Percentiles rank a stretch among this genome's conserved stretches.
Conservation (phyloP, 2,888 invertebrate species). For the Halocaridina rubra region DNA sequence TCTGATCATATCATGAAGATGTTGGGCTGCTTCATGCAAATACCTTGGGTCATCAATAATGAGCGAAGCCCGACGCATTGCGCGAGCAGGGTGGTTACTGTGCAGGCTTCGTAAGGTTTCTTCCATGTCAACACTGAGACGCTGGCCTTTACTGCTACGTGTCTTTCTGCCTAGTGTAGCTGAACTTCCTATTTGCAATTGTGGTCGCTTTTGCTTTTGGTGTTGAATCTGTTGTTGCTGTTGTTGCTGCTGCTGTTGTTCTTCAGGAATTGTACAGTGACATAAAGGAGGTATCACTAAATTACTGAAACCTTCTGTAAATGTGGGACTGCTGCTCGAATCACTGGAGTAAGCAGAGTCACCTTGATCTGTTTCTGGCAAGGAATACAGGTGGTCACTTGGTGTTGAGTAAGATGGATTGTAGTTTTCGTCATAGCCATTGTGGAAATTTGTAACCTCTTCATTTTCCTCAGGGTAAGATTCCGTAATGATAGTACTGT, state of each 20-base stretch:
- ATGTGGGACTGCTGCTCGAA: constrained; percentile 58
- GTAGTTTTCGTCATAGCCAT: constrained; percentile 17
- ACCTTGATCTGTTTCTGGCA: constrained; percentile 48
- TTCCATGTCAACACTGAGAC: constrained; percentile 57
- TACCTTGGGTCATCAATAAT: constrained; percentile 49
- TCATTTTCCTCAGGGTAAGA: constrained; percentile 25
- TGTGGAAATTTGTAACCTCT: constrained; percentile 27
- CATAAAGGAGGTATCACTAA: constrained; percentile 51
- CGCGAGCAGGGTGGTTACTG: constrained; percentile 32
- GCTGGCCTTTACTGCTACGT: constrained; percentile 24
- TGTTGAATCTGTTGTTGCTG: constrained; percentile 29
- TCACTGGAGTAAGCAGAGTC: constrained; percentile 62
- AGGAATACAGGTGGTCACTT: constrained; percentile 46
- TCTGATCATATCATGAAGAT: constrained; percentile 24
- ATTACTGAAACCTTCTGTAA: constrained; percentile 41
- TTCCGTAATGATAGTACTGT: constrained; percentile 8
- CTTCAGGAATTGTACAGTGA: constrained; percentile 61
- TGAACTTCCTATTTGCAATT: constrained; percentile 20
- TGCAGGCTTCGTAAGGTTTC: constrained; percentile 43
- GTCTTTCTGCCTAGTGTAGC: constrained; percentile 4
- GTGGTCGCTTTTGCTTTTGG: constrained; percentile 23
- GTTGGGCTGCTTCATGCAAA: constrained; percentile 34
- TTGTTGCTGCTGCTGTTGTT: constrained; percentile 37
- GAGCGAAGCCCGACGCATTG: constrained; percentile 50
- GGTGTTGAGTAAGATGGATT: constrained; percentile 4